phyloP scores from a whole-genome alignment of 2,888 invertebrate genomes.

The Caenorhabditis sp. region DNA sequence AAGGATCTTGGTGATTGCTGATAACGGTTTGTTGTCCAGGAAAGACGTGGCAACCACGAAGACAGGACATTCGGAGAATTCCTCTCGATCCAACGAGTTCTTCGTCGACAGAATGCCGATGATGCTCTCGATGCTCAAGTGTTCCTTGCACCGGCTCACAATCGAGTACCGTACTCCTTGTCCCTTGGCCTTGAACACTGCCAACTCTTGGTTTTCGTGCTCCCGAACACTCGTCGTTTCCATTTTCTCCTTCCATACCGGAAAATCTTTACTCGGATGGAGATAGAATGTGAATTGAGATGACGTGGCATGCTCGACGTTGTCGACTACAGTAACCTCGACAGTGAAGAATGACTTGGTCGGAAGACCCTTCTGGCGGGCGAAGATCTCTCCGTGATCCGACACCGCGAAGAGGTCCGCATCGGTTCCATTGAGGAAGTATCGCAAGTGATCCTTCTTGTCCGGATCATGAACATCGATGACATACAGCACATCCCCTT shows the following conservation, averaged over 20 bases:
- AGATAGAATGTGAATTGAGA: slow-evolving; percentile 37
- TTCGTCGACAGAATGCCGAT: slow-evolving; percentile 46
- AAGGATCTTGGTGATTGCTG: slow-evolving; percentile 53
- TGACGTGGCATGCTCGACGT: slow-evolving; percentile 23
- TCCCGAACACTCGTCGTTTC: slow-evolving; percentile 31
- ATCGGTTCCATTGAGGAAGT: slow-evolving; percentile 30
- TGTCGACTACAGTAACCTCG: slow-evolving; percentile 32
- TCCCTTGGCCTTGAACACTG: slow-evolving; percentile 39
- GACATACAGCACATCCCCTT: slow-evolving; percentile 61
- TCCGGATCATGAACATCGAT: slow-evolving; percentile 67
- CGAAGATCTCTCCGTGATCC: slow-evolving; percentile 86
- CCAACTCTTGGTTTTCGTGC: slow-evolving; percentile 40
- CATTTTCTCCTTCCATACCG: slow-evolving; percentile 36
- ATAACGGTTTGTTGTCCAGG: slow-evolving; percentile 58
- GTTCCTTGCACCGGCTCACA: slow-evolving; percentile 26
- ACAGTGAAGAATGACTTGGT: slow-evolving; percentile 3
- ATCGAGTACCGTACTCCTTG: slow-evolving; percentile 43
- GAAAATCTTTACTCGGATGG: slow-evolving; percentile 18
- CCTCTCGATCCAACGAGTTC: slow-evolving; percentile 55
- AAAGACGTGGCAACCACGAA: slow-evolving; percentile 59
- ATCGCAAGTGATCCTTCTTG: slow-evolving; percentile 23
- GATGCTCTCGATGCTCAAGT: slow-evolving; percentile 40
- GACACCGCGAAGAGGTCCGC: slow-evolving; percentile 46
- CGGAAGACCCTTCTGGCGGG: slow-evolving; percentile 11
- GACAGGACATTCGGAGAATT: slow-evolving; percentile 41